A percentile compares a stretch with the other conserved stretches of the same genome.
These are phyloP conservation scores for Oscheius sp. DNA, from an alignment of 1,140 invertebrate species.

Conservation along the genomic window DNA sequence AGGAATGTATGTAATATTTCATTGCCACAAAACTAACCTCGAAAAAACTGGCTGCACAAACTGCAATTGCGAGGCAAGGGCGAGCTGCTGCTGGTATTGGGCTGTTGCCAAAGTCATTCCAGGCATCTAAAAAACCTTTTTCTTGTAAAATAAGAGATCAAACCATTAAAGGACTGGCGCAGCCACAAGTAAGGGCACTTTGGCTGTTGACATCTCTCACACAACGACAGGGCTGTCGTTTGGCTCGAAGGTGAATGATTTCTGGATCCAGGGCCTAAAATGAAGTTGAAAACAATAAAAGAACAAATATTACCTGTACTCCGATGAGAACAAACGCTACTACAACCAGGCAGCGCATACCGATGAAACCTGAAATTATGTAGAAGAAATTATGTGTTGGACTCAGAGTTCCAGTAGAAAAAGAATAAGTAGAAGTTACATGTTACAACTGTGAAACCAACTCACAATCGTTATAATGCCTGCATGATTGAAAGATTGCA, in stretches of 20 bases:
- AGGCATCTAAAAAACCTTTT: neutral
- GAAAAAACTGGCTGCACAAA: neutral
- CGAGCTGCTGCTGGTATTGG: neutral
- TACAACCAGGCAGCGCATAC: no score
- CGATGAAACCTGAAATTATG: no score
- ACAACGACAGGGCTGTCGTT: constrained; percentile 8
- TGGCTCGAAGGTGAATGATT: neutral
- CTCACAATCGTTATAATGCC: no score
- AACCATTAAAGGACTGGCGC: neutral
- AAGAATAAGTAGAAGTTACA: no score
- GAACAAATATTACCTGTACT: neutral
- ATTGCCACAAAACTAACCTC: no score
- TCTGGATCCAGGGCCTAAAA: neutral
- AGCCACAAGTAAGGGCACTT: neutral
- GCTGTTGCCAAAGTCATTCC: neutral
- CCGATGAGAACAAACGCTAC: neutral
- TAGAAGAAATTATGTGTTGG: no score
- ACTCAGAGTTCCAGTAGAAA: no score
- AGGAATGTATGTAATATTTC: no score
- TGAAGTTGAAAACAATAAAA: no score
- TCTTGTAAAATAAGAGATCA: neutral
- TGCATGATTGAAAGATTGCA: neutral
- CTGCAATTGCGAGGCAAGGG: neutral
- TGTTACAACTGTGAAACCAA: no score
- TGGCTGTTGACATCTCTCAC: neutral